Percentiles rank a stretch among this genome's conserved stretches.
Evolutionary conservation across 2,888 invertebrate species (phyloP).

Genomic region (Ophion ellenae): DNA sequence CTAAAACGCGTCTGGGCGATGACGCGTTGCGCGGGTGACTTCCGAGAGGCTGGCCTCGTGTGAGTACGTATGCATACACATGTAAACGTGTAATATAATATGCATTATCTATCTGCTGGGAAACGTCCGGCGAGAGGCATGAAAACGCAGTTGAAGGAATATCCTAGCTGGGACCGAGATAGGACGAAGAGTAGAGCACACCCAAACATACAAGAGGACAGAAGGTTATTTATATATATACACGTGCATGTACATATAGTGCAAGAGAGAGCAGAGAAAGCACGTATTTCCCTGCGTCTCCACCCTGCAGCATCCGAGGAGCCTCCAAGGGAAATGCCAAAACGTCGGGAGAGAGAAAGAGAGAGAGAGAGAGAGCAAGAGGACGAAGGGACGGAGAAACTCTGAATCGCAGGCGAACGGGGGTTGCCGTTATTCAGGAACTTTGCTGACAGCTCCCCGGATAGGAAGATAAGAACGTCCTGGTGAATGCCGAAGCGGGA

Average conservation of each 20-base stretch:
- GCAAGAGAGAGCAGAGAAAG: slow-evolving; percentile 37
- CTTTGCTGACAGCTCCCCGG: slow-evolving; percentile 84
- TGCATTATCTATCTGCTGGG: slow-evolving; percentile 79
- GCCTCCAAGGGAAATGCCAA: slow-evolving; percentile 39
- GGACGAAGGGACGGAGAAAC: slow-evolving; percentile 52
- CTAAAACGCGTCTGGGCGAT: slow-evolving; percentile 48
- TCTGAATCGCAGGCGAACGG: slow-evolving; percentile 63
- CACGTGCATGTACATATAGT: slow-evolving; percentile 20
- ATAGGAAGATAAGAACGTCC: slow-evolving; percentile 83
- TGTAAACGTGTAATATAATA: slow-evolving; percentile 61
- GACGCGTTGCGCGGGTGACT: slow-evolving; percentile 49
- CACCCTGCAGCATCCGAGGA: slow-evolving; percentile 33
- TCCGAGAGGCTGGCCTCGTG: slow-evolving; percentile 55
- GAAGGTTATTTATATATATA: not conserved
- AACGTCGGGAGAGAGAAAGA: slow-evolving; percentile 38
- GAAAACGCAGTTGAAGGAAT: slow-evolving; percentile 81
- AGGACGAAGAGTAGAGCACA: slow-evolving; percentile 69
- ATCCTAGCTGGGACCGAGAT: slow-evolving; percentile 80
- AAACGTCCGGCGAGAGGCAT: slow-evolving; percentile 80
- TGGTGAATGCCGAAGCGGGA: slow-evolving; percentile 81
- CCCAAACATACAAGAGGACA: not conserved
- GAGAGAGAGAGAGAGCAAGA: slow-evolving; percentile 24
- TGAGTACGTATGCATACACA: slow-evolving; percentile 19
- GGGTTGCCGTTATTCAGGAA: slow-evolving; percentile 81
- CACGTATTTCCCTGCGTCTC: slow-evolving; percentile 34